Evolutionary conservation across 2,797 vertebrate genomes (phyloP), one percentile per base, ranked within the genome.

Genomic region (Lycodopsis pacificus): DNA sequence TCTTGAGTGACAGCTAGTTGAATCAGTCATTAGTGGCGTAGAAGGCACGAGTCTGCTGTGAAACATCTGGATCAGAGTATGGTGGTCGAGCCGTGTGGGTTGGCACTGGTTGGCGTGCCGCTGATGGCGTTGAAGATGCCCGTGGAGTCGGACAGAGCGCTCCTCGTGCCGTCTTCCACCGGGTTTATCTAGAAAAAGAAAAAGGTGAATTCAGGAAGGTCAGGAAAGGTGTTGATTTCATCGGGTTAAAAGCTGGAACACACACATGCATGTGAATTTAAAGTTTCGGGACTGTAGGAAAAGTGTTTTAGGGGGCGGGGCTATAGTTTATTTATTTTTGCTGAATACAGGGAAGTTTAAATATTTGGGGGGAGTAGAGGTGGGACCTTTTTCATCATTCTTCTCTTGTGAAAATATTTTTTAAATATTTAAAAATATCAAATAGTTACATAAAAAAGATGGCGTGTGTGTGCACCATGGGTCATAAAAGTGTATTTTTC

Each of bases 81-180:
- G 42, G 96, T 95, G 92, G 96, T 95, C 15, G 97, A 96, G 89
- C 95, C 95, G 57, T 96, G 97, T 69, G 96, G 91, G 68, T 94
- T 94, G 88, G 97, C 95, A 90, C 96, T 94, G 90, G 95, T 95
- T 4, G 97, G 96, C 4, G 97, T 98, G 84, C 97, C 97, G 6
- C 98, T 98, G 94, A 99, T 99, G 94, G 97, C 97, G 1, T 97
- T 98, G 93, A 99, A 99, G 93, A 99, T 97, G 81, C 97, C 97
- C 85, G 98, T 87, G 0, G 98, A 99, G 85, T 98, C 96, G 0
- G 97, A 96, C 80, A 98, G 95, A 19, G 96, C 73, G n/a, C 92
- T 94, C 91, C 97, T 96, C 42, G 87, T 20, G 17, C 93, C 89
- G 13, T 97, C 96, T 30, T 98, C 97, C 88, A 96, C 95, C 0